These are phyloP conservation scores for Tiliacea aurago DNA, from an alignment of 2,888 invertebrate genomes.

Conservation along the genomic window DNA sequence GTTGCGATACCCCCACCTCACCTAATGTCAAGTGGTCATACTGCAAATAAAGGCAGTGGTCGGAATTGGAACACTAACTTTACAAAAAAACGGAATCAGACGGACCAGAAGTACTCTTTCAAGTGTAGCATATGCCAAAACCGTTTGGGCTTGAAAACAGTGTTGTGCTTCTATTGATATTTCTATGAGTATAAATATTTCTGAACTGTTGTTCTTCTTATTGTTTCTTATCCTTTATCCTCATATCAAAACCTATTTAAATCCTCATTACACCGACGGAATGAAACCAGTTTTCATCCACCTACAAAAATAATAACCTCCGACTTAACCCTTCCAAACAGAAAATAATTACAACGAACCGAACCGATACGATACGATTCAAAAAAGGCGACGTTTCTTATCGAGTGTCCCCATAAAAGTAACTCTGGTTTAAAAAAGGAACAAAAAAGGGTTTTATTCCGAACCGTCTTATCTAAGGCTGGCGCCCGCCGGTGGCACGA, in stretches of 20 bases:
- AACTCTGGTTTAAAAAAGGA: slow-evolving; percentile 64
- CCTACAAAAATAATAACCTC: slow-evolving; percentile 37
- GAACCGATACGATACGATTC: slow-evolving; percentile 47
- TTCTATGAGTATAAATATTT: too few relatives aligned
- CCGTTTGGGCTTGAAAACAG: too few relatives aligned
- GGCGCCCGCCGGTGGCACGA: slow-evolving; percentile 75
- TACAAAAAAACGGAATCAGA: too few relatives aligned
- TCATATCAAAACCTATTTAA: neutral
- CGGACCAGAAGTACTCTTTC: too few relatives aligned
- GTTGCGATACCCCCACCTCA: too few relatives aligned
- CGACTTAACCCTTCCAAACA: slow-evolving; percentile 53
- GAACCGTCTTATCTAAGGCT: slow-evolving; percentile 66
- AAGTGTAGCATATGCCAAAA: too few relatives aligned
- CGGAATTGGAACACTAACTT: too few relatives aligned
- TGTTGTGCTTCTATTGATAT: too few relatives aligned
- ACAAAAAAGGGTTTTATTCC: slow-evolving; percentile 60
- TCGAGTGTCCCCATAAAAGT: slow-evolving; percentile 71
- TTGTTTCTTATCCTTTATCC: neutral
- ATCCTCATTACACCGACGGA: neutral
- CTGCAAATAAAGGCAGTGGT: too few relatives aligned
- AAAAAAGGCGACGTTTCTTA: slow-evolving; percentile 64
- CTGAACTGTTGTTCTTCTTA: too few relatives aligned
- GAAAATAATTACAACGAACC: slow-evolving; percentile 63
- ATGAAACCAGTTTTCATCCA: slow-evolving; percentile 43
- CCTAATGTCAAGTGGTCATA: too few relatives aligned